These are phyloP conservation scores for Condylostylus longicornis DNA, from an alignment of 1,140 invertebrate genomes.

Conservation along the genomic window DNA sequence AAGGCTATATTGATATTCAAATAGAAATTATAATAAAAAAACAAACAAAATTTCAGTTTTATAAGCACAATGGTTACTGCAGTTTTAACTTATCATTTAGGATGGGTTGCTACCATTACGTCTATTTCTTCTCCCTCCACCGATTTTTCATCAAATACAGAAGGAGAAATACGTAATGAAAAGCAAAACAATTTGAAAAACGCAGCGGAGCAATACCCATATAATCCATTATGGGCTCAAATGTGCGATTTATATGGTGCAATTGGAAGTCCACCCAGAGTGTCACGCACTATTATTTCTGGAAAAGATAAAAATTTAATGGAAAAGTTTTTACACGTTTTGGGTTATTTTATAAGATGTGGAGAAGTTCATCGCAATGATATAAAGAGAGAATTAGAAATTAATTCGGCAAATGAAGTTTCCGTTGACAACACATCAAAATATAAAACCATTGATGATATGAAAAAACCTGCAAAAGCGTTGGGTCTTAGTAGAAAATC, in stretches of 20 bases:
- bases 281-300: conserved; percentile 62
- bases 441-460: not conserved
- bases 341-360: conserved; percentile 75
- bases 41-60: conserved; percentile 49
- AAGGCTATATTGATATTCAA: conserved; percentile 34
- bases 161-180: conserved; percentile 21
- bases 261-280: conserved; percentile 56
- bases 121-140: conserved; percentile 19
- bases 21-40: not conserved
- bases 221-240: conserved; percentile 76
- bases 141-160: conserved; percentile 7
- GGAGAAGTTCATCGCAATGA: conserved; percentile 42
- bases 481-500: conserved; percentile 14
- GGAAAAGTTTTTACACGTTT: conserved; percentile 46
- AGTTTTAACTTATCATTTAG: conserved; percentile 74
- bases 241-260: conserved; percentile 69
- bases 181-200: conserved; percentile 24
- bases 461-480: conserved; percentile 14
- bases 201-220: conserved; percentile 35
- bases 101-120: conserved; percentile 69
- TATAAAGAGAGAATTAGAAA: conserved; percentile 10
- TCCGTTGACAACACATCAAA: not conserved
- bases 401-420: conserved; percentile 5
- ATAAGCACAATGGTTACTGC: conserved; percentile 76
- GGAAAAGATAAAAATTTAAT: conserved; percentile 53